These are phyloP conservation scores for Diprion similis DNA, from an alignment of 1,140 invertebrate genomes.

Conservation along the genomic window DNA sequence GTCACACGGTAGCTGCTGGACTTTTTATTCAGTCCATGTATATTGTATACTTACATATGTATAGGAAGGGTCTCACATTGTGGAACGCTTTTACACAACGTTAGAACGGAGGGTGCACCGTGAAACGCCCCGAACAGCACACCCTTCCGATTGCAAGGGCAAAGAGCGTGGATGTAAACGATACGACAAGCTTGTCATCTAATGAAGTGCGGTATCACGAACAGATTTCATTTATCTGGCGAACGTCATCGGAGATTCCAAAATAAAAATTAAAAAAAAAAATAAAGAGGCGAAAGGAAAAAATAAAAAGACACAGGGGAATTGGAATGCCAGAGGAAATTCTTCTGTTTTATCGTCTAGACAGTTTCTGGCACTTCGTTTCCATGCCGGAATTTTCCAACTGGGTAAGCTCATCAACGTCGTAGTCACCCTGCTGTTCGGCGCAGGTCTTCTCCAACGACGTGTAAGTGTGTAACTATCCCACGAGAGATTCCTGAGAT, in stretches of 20 bases:
- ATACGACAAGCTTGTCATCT: no score
- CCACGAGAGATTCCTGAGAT: not conserved
- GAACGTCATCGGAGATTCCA: not conserved
- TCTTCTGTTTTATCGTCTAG: not conserved
- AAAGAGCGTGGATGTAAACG: no score
- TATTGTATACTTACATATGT: no score
- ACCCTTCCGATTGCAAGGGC: no score
- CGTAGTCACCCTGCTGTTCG: not conserved
- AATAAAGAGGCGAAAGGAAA: no score
- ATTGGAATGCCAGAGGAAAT: no score
- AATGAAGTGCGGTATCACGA: no score
- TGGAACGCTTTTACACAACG: not conserved
- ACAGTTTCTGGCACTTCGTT: not conserved
- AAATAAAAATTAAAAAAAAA: not conserved
- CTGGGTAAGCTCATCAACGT: not conserved
- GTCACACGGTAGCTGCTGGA: not conserved
- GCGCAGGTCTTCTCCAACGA: not conserved
- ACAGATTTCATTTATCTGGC: not conserved
- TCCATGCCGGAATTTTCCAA: not conserved
- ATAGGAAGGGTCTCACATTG: not conserved
- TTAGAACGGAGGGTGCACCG: not conserved
- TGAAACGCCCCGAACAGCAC: no score
- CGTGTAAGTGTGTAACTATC: not conserved
- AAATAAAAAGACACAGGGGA: not conserved
- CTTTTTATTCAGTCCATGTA: not conserved